These are phyloP conservation scores for Sander vitreus DNA, from an alignment of 2,113 vertebrate species.

Conservation along the genomic window DNA sequence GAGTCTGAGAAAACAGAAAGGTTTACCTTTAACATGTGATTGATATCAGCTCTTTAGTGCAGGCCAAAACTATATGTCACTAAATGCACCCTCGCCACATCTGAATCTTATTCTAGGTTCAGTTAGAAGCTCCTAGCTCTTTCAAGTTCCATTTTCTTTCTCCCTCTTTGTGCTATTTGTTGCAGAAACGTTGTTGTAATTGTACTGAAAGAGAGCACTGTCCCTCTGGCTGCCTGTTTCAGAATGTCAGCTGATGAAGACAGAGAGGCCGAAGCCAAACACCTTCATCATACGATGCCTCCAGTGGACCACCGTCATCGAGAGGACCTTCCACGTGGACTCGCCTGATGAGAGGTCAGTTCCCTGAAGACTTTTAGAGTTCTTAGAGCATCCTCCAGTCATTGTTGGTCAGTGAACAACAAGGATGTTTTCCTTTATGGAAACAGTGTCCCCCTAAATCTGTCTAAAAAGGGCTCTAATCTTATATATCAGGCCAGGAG, in stretches of 20 bases:
- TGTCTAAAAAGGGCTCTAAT: not conserved
- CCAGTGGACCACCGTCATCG: conserved; percentile 98
- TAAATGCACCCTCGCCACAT: not conserved
- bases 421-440: conserved; percentile 2
- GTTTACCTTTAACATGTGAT: not conserved
- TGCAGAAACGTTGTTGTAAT: not conserved
- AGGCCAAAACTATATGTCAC: not conserved
- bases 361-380: not conserved
- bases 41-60: not conserved
- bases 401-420: not conserved
- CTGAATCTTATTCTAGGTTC: not conserved
- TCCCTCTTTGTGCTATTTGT: not conserved
- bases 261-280: conserved; percentile 97
- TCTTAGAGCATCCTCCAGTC: not conserved
- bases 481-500: not conserved
- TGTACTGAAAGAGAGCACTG: not conserved
- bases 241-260: conserved; percentile 99
- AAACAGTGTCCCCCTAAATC: not conserved
- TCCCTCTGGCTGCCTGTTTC: conserved; percentile 39
- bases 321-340: conserved; percentile 97
- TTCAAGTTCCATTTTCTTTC: not conserved
- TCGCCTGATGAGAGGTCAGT: conserved; percentile 94
- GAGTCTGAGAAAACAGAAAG: not conserved
- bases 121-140: not conserved
- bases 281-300: conserved; percentile 99